Evolutionary conservation across 2,888 invertebrate genomes (phyloP), one percentile per base, ranked within the genome.

Genomic region (Drosophila monieri): DNA sequence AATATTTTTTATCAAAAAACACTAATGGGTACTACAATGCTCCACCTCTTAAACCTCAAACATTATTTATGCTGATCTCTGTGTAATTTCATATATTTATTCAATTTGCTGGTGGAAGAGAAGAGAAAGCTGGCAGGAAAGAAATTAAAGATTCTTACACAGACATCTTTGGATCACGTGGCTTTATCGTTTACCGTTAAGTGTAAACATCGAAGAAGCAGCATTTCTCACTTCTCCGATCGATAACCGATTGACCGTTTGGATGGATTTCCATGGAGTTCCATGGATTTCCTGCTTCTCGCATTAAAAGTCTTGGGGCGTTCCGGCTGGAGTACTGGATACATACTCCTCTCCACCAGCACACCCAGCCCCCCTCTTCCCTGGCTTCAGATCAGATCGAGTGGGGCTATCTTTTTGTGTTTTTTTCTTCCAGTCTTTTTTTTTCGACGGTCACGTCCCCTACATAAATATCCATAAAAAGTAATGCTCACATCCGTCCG

Each of bases 381-480:
- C 23, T n/a, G 9, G 3, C 9, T 15, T 27, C 14, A 18, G 47
- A 39, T 39, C 39, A 27, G 14, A 15, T 15, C 27, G 15, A n/a
- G 25, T 48, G 5, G n/a, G 47, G 47, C 27, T 35, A 47, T 47
- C 44, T 18, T 18, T 41, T 43, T 41, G n/a, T 66, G 15, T 32
- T 46, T 47, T 56, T 46, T 49, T n/a, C n/a, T n/a, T n/a, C n/a
- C n/a, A n/a, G n/a, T n/a, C n/a, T 56, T 18, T 52, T n/a, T 52
- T 66, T 77, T 70, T 75, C 69, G 87, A 78, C 66, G 75, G 87
- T 85, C 85, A 85, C 85, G 85, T 85, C 86, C 77, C 54, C 73
- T 60, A 88, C 88, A 85, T 85, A 85, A 85, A 85, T 85, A 88
- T 88, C 88, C 85, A 85, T 88, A 88, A 85, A 85, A 86, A 84